Evolutionary conservation across 2,888 invertebrate genomes (phyloP), one percentile per base, ranked within the genome.

Genomic region (Lasioglossum zephyrum): DNA sequence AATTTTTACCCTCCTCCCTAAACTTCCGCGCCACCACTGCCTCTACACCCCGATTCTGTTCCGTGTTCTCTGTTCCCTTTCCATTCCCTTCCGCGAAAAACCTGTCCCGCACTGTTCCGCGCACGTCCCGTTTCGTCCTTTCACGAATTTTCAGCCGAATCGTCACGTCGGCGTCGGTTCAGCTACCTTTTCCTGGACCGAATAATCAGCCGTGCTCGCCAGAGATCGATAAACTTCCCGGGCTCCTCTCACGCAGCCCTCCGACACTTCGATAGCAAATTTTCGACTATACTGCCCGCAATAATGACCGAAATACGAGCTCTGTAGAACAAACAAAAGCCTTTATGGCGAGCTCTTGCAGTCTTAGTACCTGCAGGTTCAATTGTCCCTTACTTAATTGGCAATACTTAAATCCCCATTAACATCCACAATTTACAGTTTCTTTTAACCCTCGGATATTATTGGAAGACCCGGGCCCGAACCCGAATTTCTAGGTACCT

Each of bases 1-100:
- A 92, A 92, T 92, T 90, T 90, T 90, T 91, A 88, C 91, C 89
- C 70, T 60, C 75, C 75, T 39, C 66, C 77, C 91, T 86, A 90
- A 92, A 92, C 91, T n/a, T 41, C 70, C 70, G 70, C 70, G 41
- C 70, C 41, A n/a, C n/a, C 70, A n/a, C 39, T 41, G n/a, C 57
- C 57, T 57, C 57, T 57, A n/a, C 57, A n/a, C 57, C 57, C n/a
- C 57, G 57, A 57, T n/a, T 57, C n/a, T 57, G 57, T 57, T 57
- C 57, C 31, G 31, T 88, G 60, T 76, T 73, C 57, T 57, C 57
- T 57, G 57, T 57, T 57, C 57, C 57, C n/a, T 57, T 57, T 9
- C 53, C 53, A n/a, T 53, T n/a, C 53, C n/a, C 8, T 53, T 53
- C n/a, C 57, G 57, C n/a, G 57, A n/a, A 57, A 11, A 57, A 11